phyloP scores from a whole-genome alignment of 37 sponge, comb jelly and placozoan genomes.

The Mnemiopsis leidyi region DNA sequence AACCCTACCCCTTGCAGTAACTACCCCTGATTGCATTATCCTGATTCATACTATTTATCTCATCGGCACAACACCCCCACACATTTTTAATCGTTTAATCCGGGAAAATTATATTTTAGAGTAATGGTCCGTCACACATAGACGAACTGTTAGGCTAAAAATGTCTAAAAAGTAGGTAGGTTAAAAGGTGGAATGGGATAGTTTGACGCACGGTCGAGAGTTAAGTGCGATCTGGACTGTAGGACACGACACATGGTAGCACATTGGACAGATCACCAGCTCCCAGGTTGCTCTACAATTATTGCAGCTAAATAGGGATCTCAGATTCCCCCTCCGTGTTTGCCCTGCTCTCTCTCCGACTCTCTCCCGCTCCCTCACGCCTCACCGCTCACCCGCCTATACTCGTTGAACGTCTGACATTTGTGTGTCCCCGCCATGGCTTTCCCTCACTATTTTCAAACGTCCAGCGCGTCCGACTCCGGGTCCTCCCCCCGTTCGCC shows the following conservation, averaged over 20 bases:
- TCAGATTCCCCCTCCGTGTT: background rate
- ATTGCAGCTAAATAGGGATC: background rate
- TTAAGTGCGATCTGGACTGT: background rate
- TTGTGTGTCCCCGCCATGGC: background rate
- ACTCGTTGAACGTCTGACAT: background rate
- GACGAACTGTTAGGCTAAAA: background rate
- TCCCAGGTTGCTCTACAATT: background rate
- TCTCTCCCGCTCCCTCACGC: background rate
- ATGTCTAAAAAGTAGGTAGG: background rate
- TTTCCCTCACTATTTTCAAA: slow-evolving; percentile 41
- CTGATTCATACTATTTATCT: background rate
- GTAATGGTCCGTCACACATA: background rate
- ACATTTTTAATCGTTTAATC: background rate
- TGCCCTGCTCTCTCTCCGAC: background rate
- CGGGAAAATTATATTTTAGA: background rate
- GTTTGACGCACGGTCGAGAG: background rate
- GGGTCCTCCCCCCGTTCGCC: slow-evolving; percentile 19
- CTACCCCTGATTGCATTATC: background rate
- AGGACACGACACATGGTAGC: slow-evolving; percentile 25
- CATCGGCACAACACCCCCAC: background rate
- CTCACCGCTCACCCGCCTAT: background rate
- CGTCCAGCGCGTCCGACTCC: background rate
- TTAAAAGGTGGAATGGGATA: background rate
- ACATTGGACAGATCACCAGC: slow-evolving; percentile 61
- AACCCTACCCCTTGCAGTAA: background rate